phyloP scores from a whole-genome alignment of 2,888 invertebrate genomes.

The Tubiluchus corallicola region DNA sequence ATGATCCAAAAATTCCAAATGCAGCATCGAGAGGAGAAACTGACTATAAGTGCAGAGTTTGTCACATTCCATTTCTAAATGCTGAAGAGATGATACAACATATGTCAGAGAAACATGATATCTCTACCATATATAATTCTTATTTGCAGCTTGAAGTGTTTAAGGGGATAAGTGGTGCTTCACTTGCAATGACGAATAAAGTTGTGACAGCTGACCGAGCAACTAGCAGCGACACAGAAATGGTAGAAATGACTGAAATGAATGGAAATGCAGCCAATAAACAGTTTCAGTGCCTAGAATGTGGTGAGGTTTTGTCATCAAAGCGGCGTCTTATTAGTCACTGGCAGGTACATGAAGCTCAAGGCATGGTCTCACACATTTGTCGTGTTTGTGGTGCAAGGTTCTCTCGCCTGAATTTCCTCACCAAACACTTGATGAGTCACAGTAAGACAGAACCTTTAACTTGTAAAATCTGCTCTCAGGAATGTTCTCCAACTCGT shows the following conservation, averaged over 20 bases:
- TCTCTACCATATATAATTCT: neutral
- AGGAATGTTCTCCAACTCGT: neutral
- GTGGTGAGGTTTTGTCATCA: neutral
- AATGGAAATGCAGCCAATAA: neutral
- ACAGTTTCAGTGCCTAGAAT: neutral
- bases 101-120: neutral
- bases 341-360: neutral
- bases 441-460: neutral
- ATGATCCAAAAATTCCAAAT: neutral
- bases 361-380: neutral
- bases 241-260: neutral
- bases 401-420: neutral
- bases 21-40: neutral
- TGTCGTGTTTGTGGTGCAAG: neutral
- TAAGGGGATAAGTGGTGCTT: neutral
- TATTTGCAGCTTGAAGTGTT: neutral
- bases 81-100: neutral
- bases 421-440: neutral
- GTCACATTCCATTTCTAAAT: neutral
- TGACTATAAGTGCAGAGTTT: neutral
- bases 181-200: neutral
- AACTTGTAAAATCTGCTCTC: neutral
- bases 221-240: neutral
- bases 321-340: conserved; percentile 1
- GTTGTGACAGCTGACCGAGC: neutral